Evolutionary conservation across 2,888 invertebrate species (phyloP), one percentile per base, ranked within the genome.

Genomic region (Ormyrus rosae): DNA sequence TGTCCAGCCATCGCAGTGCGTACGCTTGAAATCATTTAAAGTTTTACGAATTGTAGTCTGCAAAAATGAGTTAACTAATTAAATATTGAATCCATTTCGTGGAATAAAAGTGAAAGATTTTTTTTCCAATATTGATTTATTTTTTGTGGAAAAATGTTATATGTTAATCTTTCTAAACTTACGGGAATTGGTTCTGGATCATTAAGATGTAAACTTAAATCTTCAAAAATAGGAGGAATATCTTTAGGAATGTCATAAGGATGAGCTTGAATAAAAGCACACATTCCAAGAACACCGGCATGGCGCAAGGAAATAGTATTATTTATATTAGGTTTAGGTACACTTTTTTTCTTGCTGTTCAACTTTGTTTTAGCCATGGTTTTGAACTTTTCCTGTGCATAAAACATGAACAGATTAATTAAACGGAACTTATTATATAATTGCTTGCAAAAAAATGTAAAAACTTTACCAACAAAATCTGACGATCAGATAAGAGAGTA

Each of bases 1-100:
- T 80, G 95, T 94, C 98, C 98, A 98, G 90, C 96, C 97, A 89
- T 97, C 97, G 87, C 97, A 96, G 91, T 98, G 98, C 0, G 98
- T 98, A 80, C 98, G 93, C 83, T 96, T 95, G 92, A 98, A 98
- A 90, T 98, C 96, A 0, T 96, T 95, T 75, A 98, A 91, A 0
- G 97, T 95, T 86, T 95, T 95, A 81, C 96, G 94, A 84, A 98
- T 97, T 5, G 97, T 96, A 72, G 95, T 93, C 93, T 96, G 89
- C 19, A 63, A 69, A 69, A 64, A 51, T n/a, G 51, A 55, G 10
- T 7, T 34, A 46, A 53, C 11, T 19, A 58, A 58, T 34, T 51
- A 61, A 5, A 7, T 51, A 63, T 45, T 63, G 19, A 19, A 19
- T 19, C 19, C 4, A 34, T 34, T 34, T 34, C 34, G 34, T 34